Evolutionary conservation across 2,113 vertebrate species (phyloP).

Genomic region (Accipiter virgatus): DNA sequence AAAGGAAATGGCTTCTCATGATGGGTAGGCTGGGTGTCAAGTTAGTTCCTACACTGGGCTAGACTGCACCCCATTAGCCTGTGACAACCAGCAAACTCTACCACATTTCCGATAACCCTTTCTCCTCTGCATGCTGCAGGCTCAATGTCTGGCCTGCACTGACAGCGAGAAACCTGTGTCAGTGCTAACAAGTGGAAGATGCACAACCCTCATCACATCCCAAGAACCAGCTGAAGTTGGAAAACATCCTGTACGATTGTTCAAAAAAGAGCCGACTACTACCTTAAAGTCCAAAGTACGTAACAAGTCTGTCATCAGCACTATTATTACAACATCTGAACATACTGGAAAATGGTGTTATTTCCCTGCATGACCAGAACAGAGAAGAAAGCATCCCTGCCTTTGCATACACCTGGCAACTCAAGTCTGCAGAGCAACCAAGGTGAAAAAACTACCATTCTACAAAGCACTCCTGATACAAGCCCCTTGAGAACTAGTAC

Average conservation of each 20-base stretch:
- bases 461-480: not conserved
- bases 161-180: not conserved
- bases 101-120: not conserved
- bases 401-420: not conserved
- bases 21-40: not conserved
- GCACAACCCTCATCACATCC: not conserved
- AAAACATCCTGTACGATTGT: not conserved
- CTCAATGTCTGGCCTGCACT: not conserved
- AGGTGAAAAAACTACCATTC: rapidly evolving
- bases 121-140: not conserved
- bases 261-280: not conserved
- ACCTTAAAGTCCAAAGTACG: not conserved
- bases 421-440: not conserved
- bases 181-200: not conserved
- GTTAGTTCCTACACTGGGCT: not conserved
- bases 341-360: not conserved
- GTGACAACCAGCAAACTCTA: not conserved
- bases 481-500: not conserved
- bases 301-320: not conserved
- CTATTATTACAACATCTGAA: not conserved
- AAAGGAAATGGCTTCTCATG: not conserved
- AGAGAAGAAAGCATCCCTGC: not conserved
- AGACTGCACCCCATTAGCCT: not conserved
- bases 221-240: not conserved
- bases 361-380: not conserved